Base-by-base conservation (phyloP, 2,888 invertebrate genomes). In the Vesta saturnalis region DNA sequence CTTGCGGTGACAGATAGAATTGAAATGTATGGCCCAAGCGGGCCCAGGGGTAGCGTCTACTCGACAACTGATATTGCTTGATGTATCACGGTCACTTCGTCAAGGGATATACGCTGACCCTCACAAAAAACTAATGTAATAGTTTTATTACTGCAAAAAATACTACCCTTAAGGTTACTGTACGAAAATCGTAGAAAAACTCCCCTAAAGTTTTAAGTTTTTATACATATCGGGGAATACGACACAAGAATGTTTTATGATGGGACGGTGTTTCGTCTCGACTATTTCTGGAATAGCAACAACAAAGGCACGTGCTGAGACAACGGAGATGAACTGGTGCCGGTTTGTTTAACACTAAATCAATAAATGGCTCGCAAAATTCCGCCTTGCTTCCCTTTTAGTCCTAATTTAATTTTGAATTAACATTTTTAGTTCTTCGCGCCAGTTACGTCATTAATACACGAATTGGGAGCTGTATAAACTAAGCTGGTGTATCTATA, bases 31-130 rank as follows among this genome's bases (percentile, higher is more conserved):
- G 81, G 83, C 76, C 80, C 78, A 78, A 75, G 64, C 77, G 82
- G 82, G 82, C 80, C 78, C 77, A 77, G 72, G 78, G 79, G 80
- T 80, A 77, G 80, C 81, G 81, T 80, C 81, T 74, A 75, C 77
- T 76, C 81, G 83, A 83, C 83, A 83, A 82, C 83, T 83, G 83
- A 84, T 84, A 83, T 83, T 83, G 80, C 82, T 83, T 84, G 84
- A 84, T 84, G 83, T 83, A 84, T 83, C 84, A 82, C 84, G 83
- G 84, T 83, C 83, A 83, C 81, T 82, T 77, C 81, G 81, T 79
- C 82, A 78, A 75, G 82, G 83, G 82, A 82, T 80, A 71, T 68
- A 60, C 70, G 66, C 59, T 81, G 80, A 81, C 82, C 81, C 81
- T 77, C 76, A 72, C 73, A 72, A 81, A 82, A 83, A 83, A 81